phyloP scores from a whole-genome alignment of 2,113 vertebrate genomes.

The Cervus canadensis region DNA sequence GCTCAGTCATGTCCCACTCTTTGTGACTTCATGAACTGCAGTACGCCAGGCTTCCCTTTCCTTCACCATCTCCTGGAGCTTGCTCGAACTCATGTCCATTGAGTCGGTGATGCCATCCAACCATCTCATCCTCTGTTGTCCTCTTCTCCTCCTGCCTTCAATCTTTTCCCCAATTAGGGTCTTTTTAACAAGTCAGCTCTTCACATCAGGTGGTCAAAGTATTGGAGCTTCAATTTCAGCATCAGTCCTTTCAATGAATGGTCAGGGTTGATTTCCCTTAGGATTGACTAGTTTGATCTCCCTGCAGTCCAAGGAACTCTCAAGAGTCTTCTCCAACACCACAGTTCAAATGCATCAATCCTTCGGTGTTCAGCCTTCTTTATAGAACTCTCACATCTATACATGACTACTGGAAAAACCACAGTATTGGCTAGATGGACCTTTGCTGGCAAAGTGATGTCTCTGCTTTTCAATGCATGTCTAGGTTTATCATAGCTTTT shows the following conservation, averaged over 20 bases:
- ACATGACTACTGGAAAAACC: not conserved
- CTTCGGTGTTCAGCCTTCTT: fast-evolving
- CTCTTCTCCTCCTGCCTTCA: not conserved
- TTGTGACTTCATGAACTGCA: not conserved
- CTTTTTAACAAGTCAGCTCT: not conserved
- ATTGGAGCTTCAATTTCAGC: not conserved
- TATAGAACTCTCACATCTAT: not conserved
- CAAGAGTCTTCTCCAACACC: not conserved
- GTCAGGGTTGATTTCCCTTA: not conserved
- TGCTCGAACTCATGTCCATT: not conserved
- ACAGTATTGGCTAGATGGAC: not conserved
- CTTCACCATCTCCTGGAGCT: not conserved
- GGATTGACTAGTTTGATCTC: not conserved
- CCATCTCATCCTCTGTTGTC: not conserved
- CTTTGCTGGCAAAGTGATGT: not conserved
- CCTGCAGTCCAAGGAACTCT: not conserved
- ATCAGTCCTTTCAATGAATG: not conserved
- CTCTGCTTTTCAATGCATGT: not conserved
- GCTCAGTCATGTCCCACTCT: not conserved
- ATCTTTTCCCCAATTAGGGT: not conserved
- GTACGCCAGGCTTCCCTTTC: not conserved
- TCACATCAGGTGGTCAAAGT: not conserved
- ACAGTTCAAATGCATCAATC: not conserved
- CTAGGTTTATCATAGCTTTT: not conserved
- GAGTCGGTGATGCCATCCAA: not conserved